Conservation (phyloP, 2,888 invertebrate species). For the Trichogramma dendrolimi region DNA sequence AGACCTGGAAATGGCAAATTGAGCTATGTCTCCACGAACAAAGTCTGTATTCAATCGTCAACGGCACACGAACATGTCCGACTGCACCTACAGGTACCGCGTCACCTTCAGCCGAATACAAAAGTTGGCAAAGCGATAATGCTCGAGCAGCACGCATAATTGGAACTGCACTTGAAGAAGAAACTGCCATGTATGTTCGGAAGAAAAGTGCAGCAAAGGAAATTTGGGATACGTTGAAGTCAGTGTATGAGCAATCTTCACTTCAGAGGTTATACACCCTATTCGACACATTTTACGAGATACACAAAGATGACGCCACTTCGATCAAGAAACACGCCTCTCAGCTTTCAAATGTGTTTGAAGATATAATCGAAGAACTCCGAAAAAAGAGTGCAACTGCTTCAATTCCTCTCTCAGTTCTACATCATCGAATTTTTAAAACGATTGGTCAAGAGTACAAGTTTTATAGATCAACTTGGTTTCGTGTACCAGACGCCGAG, state of each 20-base stretch:
- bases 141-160: no score
- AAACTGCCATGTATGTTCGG: no score
- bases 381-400: slow-evolving; percentile 26
- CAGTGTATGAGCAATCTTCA: slow-evolving; percentile 32
- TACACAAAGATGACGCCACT: slow-evolving; percentile 19
- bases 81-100: slow-evolving; percentile 19
- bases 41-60: slow-evolving; percentile 30
- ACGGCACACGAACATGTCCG: slow-evolving; percentile 23
- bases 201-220: no score
- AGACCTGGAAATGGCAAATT: slow-evolving; percentile 35
- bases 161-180: no score
- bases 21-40: slow-evolving; percentile 33
- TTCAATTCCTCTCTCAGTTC: slow-evolving; percentile 27
- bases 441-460: slow-evolving; percentile 30
- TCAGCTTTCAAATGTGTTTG: slow-evolving; percentile 25
- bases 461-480: slow-evolving; percentile 31
- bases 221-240: slow-evolving; percentile 12
- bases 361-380: slow-evolving; percentile 28
- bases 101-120: no score
- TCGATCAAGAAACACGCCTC: slow-evolving; percentile 24
- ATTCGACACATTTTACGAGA: slow-evolving; percentile 30
- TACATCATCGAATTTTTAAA: slow-evolving; percentile 33
- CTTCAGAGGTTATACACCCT: slow-evolving; percentile 31
- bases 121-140: no score
- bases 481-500: slow-evolving; percentile 29